phyloP scores from a whole-genome alignment of 2,797 vertebrate species.

The Sciaenops ocellatus region DNA sequence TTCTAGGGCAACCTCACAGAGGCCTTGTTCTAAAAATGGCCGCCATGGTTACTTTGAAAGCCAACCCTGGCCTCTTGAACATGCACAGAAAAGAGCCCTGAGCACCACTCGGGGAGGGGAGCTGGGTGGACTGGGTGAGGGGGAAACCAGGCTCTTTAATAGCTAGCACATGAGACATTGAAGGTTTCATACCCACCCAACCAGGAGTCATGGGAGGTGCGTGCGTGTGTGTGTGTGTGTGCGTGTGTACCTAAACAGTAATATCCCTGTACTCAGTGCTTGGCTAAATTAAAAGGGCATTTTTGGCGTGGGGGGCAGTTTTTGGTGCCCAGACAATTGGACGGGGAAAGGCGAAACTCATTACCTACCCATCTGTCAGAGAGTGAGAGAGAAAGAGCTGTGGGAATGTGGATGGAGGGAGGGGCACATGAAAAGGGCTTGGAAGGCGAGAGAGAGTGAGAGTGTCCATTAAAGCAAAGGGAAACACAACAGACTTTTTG shows the following conservation, averaged over 20 bases:
- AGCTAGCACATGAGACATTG: conserved; percentile 84
- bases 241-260: conserved; percentile 77
- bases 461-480: conserved; percentile 66
- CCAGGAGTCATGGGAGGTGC: conserved; percentile 75
- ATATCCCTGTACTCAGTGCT: conserved; percentile 84
- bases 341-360: conserved; percentile 84
- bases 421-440: conserved; percentile 67
- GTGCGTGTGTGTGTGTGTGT: conserved; percentile 39
- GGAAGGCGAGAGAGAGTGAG: conserved; percentile 67
- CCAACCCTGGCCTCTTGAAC: conserved; percentile 82
- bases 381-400: conserved; percentile 78
- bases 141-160: conserved; percentile 80
- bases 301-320: conserved; percentile 82
- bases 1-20: conserved; percentile 86
- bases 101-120: conserved; percentile 75
- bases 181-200: conserved; percentile 80
- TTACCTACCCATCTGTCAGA: conserved; percentile 86
- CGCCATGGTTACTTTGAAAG: conserved; percentile 85
- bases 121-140: conserved; percentile 68
- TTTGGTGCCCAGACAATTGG: conserved; percentile 84
- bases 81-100: conserved; percentile 78
- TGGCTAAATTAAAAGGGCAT: conserved; percentile 87
- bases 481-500: conserved; percentile 58
- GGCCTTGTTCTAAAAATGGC: conserved; percentile 86
- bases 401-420: conserved; percentile 78